Conservation (phyloP, 1,140 invertebrate genomes). For the Lanistes nyassanus region DNA sequence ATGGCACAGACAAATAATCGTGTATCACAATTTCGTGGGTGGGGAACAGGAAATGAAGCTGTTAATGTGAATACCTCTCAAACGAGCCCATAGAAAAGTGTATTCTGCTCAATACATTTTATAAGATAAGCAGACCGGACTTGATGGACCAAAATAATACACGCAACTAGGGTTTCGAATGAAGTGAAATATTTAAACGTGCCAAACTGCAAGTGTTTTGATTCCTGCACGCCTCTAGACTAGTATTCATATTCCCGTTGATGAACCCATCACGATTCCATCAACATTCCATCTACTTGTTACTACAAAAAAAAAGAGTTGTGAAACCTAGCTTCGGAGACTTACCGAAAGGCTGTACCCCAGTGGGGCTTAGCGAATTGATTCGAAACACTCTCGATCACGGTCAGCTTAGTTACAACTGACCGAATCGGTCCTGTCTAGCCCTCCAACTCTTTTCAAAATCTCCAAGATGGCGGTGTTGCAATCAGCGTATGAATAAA, state of each 20-base stretch:
- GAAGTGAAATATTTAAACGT: not conserved
- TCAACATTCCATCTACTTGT: not conserved
- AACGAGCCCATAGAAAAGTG: too few relatives aligned
- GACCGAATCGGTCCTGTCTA: not conserved
- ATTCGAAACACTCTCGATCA: not conserved
- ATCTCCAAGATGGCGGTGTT: slow-evolving; percentile 26
- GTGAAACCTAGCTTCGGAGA: not conserved
- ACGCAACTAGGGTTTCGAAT: not conserved
- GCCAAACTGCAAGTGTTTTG: too few relatives aligned
- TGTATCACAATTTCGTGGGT: too few relatives aligned
- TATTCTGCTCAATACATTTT: too few relatives aligned
- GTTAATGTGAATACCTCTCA: too few relatives aligned
- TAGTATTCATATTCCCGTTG: not conserved
- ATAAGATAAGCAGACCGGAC: too few relatives aligned
- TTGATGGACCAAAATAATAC: not conserved
- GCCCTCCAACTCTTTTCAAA: slow-evolving; percentile 15
- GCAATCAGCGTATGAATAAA: slow-evolving; percentile 3
- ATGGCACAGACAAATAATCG: too few relatives aligned
- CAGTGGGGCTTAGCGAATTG: not conserved
- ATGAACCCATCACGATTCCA: not conserved
- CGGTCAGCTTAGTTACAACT: not conserved
- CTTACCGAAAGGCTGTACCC: slow-evolving; percentile 21
- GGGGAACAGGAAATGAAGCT: too few relatives aligned
- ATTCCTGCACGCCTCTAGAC: not conserved
- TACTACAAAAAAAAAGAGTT: not conserved